Evolutionary conservation across 2,113 vertebrate genomes (phyloP), one percentile per base, ranked within the genome.

Genomic region (Leptocoma aspasia): DNA sequence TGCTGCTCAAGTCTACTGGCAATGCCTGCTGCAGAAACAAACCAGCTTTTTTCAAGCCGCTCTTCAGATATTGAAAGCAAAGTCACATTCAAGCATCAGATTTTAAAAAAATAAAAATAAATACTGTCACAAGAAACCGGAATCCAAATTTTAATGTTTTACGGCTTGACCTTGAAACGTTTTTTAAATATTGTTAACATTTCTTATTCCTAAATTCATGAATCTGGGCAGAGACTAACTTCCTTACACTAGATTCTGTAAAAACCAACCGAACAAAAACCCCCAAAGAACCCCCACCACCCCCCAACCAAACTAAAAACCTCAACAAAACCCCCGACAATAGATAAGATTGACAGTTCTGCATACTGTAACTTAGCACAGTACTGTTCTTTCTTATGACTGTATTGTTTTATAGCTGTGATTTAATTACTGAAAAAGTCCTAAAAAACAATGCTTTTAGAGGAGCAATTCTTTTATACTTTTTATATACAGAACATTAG

Each of bases 1-100:
- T 99, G 98, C 96, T 99, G 98, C 99, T 99, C 95, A 99, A 97
- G 97, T 99, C 99, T 72, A 99, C 99, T 23, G 99, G 99, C 93
- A 99, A 95, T 10, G 99, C 99, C 99, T 99, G 99, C 98, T 99
- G 95, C 20, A 31, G 71, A 91, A 94, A 98, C 54, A 97, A 86
- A 96, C 9, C 26, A 89, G 33, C 70, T 71, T 22, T 50, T 66
- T 89, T 94, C 91, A 92, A 71, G 49, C 52, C 95, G 21, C 86
- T 92, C 83, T 90, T 79, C 56, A 81, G 61, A 95, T 61, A 49
- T 1, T 33, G 45, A 91, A 90, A 96, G 90, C 31, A 60, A 90
- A 81, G 35, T 27, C 53, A 82, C 7, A 30, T 21, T 73, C 68
- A 59, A 69, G 52, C 5, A 52, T 21, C 39, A 56, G 5, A 6